These are phyloP conservation scores for Brachionus rotundiformis DNA, from an alignment of 1,140 invertebrate species.

Conservation along the genomic window DNA sequence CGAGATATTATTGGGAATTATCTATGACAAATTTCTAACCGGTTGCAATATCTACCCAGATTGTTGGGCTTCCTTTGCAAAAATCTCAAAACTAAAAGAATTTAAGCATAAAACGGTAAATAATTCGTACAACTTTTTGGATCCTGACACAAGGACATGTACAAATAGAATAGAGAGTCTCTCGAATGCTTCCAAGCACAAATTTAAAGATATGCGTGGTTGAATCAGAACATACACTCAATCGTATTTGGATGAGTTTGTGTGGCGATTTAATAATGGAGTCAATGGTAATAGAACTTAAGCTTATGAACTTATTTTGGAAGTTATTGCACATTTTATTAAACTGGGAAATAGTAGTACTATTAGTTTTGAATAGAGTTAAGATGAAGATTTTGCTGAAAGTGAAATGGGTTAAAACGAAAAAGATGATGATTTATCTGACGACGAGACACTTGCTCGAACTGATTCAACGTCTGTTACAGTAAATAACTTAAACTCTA, in stretches of 20 bases:
- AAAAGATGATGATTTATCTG: no score
- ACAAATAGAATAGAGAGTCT: background rate
- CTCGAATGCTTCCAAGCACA: background rate
- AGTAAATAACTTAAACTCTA: background rate
- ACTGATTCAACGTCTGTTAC: background rate
- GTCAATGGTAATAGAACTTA: background rate
- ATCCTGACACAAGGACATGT: background rate
- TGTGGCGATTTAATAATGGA: background rate
- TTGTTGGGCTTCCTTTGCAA: background rate
- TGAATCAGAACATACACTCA: background rate
- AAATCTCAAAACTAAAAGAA: conserved; percentile 5
- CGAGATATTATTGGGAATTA: background rate
- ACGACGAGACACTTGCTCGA: background rate
- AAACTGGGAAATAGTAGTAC: background rate
- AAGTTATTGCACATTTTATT: background rate
- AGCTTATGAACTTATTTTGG: background rate
- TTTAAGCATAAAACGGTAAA: background rate
- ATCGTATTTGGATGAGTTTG: background rate
- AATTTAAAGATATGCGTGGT: background rate
- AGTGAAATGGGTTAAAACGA: background rate
- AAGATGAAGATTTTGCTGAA: background rate
- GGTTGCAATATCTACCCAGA: background rate
- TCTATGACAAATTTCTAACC: background rate
- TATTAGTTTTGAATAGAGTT: background rate
- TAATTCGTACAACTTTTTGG: background rate